Conservation (phyloP, 53 echinoderm and acorn worm species). For the Patiria pectinifera region DNA sequence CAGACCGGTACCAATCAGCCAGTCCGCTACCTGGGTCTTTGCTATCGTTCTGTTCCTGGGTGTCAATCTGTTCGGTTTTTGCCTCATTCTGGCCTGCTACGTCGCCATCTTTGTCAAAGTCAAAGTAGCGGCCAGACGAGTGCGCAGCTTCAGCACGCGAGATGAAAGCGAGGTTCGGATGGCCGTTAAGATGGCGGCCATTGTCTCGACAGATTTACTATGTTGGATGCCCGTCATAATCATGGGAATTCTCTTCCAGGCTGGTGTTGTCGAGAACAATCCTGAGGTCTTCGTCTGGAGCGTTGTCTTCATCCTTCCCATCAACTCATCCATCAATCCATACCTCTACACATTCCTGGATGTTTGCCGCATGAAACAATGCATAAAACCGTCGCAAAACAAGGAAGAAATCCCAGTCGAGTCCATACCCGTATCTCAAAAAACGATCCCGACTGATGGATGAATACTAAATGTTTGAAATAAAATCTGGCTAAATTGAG, state of each 20-base stretch:
- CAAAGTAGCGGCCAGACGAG: conserved; percentile 14
- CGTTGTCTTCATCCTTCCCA: conserved; percentile 58
- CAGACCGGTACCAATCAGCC: conserved; percentile 5
- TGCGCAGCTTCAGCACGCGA: conserved; percentile 22
- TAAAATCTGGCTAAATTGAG: neutral
- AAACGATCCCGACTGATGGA: neutral
- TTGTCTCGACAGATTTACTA: conserved; percentile 52
- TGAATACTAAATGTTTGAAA: neutral
- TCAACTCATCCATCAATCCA: conserved; percentile 49
- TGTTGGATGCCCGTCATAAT: conserved; percentile 61
- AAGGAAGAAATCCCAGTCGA: neutral
- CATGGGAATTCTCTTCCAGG: conserved; percentile 56
- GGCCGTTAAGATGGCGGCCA: conserved; percentile 54
- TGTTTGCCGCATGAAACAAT: too few species aligned
- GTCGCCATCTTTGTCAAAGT: conserved; percentile 43
- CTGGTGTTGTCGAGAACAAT: conserved; percentile 20
- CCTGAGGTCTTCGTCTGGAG: conserved; percentile 34
- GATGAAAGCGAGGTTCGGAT: conserved; percentile 37
- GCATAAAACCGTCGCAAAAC: neutral
- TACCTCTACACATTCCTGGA: neutral
- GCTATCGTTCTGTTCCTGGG: conserved; percentile 51
- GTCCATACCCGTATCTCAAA: neutral
- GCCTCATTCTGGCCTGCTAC: conserved; percentile 43
- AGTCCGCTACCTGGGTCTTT: conserved; percentile 29
- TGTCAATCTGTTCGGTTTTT: conserved; percentile 48